Evolutionary conservation across 2,797 vertebrate genomes (phyloP).

Genomic region (Momotus momota): DNA sequence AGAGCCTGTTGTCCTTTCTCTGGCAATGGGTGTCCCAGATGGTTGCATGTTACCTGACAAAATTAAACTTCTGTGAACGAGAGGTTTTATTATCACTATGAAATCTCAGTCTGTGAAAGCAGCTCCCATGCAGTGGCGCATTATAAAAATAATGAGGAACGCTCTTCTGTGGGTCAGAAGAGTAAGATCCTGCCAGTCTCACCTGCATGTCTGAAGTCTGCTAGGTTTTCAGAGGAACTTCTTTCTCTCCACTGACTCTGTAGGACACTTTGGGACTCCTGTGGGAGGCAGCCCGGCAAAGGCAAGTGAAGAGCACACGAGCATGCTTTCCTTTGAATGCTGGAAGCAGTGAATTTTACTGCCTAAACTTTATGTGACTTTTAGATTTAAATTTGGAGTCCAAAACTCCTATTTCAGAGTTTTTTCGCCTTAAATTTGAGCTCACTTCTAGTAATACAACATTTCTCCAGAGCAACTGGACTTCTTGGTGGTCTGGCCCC

Average conservation of each 20-base stretch:
- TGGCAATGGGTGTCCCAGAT: not conserved
- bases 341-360: not conserved
- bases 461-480: not conserved
- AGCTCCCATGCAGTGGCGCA: not conserved
- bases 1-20: not conserved
- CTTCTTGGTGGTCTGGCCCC: not conserved
- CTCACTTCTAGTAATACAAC: not conserved
- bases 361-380: not conserved
- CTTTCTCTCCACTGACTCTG: not conserved
- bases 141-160: not conserved
- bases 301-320: not conserved
- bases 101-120: not conserved
- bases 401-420: not conserved
- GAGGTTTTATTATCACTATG: not conserved
- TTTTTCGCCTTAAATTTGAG: not conserved
- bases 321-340: not conserved
- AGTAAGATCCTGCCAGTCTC: not conserved
- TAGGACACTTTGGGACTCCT: not conserved
- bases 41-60: not conserved
- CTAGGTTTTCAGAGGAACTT: not conserved
- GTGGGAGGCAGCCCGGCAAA: rapidly evolving
- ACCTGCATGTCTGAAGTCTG: not conserved
- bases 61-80: not conserved
- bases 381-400: not conserved
- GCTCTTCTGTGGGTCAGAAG: not conserved